Conservation (phyloP, 2,113 vertebrate genomes). For the Aldabrachelys gigantea region DNA sequence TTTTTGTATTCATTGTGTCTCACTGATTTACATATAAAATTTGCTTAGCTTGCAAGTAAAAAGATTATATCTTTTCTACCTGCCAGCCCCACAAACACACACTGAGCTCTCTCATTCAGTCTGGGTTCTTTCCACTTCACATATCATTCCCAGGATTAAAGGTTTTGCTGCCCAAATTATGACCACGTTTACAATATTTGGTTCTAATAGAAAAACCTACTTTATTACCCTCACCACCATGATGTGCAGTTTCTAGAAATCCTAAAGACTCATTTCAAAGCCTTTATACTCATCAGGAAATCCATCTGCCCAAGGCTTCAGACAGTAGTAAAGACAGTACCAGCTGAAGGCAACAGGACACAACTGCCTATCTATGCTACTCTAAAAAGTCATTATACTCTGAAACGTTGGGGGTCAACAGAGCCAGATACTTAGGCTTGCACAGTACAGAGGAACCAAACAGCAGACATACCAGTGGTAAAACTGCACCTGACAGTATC, state of each 20-base stretch:
- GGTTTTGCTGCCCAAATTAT: neutral
- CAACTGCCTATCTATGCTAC: accelerated
- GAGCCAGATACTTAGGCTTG: too few species aligned
- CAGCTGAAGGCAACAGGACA: neutral
- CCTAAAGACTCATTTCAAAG: neutral
- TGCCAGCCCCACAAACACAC: neutral
- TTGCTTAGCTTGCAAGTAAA: neutral
- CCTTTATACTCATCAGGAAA: neutral
- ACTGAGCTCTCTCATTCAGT: neutral
- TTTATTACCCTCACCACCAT: neutral
- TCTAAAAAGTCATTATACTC: neutral
- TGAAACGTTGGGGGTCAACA: neutral
- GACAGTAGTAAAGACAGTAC: neutral
- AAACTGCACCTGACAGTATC: too few species aligned
- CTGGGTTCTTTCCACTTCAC: neutral
- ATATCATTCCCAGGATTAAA: neutral
- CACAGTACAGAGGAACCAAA: too few species aligned
- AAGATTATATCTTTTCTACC: neutral
- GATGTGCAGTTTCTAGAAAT: neutral
- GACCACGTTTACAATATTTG: neutral
- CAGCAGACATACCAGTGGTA: too few species aligned
- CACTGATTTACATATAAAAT: neutral
- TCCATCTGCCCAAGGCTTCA: neutral
- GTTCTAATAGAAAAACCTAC: neutral
- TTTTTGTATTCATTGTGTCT: neutral